Conservation (phyloP, 2,797 vertebrate genomes). For the Graptemys geographica region DNA sequence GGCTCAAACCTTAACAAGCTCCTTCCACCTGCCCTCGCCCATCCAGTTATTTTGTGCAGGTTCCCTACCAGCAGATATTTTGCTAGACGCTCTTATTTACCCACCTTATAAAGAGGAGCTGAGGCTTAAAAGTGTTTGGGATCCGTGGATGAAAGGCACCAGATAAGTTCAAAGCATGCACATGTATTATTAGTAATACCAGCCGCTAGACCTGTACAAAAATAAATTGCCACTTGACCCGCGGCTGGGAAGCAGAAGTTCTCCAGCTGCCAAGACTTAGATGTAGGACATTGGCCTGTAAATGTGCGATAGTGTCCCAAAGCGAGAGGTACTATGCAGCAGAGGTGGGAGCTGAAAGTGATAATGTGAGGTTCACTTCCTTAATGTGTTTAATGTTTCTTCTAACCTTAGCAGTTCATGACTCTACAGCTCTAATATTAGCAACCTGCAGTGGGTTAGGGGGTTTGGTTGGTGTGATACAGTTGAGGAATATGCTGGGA, state of each 20-base stretch:
- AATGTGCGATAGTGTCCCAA: rapidly evolving
- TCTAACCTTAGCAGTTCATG: background rate
- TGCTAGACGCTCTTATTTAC: background rate
- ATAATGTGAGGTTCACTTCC: background rate
- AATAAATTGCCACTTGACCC: conserved; percentile 49
- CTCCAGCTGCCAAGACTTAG: background rate
- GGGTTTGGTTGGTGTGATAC: background rate
- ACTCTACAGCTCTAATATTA: background rate
- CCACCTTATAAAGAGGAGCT: background rate
- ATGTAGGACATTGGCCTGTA: background rate
- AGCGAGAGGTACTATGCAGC: background rate
- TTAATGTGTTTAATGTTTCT: background rate
- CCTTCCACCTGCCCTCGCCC: background rate
- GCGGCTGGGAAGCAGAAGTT: conserved; percentile 10
- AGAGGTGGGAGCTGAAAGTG: background rate
- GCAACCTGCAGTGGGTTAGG: background rate
- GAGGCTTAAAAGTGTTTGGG: background rate
- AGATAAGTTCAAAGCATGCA: conserved; percentile 2
- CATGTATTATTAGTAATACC: conserved; percentile 6
- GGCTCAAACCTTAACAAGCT: background rate
- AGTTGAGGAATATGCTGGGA: background rate
- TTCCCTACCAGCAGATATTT: background rate
- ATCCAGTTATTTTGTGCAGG: background rate
- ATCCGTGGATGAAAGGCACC: conserved; percentile 10
- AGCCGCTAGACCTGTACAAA: background rate